These are phyloP conservation scores for Dasysyrphus albostriatus DNA, from an alignment of 2,888 invertebrate species.

Conservation along the genomic window DNA sequence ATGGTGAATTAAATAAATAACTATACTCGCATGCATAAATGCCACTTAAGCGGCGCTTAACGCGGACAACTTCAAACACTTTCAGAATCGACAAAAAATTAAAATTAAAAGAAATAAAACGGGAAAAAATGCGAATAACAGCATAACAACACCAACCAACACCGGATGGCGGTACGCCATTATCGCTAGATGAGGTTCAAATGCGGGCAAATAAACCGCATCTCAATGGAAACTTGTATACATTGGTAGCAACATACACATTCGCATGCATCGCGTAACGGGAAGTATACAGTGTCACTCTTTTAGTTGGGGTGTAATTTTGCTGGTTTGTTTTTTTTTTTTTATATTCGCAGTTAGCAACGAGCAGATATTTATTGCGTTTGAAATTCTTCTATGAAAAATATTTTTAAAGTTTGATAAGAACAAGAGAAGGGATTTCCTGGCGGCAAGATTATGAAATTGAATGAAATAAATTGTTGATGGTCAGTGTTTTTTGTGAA, in stretches of 20 bases:
- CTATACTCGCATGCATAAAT: conserved; percentile 26
- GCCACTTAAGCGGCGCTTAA: conserved; percentile 71
- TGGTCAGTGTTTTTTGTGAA: conserved; percentile 15
- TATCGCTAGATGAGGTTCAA: conserved; percentile 67
- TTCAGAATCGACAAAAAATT: conserved; percentile 6
- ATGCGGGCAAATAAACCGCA: conserved; percentile 36
- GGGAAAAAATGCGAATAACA: conserved; percentile 16
- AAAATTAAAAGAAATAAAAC: background rate
- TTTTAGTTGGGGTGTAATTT: conserved; percentile 31
- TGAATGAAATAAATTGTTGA: background rate
- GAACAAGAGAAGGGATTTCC: conserved; percentile 25
- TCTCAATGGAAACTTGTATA: background rate
- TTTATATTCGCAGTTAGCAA: conserved; percentile 6
- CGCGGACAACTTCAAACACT: conserved; percentile 55
- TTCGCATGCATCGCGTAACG: conserved; percentile 16
- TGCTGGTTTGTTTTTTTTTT: conserved; percentile 1
- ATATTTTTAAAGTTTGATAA: conserved; percentile 42
- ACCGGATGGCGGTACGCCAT: conserved; percentile 68
- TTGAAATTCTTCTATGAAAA: conserved; percentile 4
- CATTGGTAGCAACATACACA: background rate
- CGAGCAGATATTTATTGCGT: conserved; percentile 33
- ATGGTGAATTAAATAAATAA: conserved; percentile 69
- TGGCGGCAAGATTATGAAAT: conserved; percentile 7
- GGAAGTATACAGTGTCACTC: conserved; percentile 32
- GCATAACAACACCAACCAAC: conserved; percentile 52